Base-by-base conservation (phyloP, 1,140 invertebrate species). In the Pemphigus obesinymphae region DNA sequence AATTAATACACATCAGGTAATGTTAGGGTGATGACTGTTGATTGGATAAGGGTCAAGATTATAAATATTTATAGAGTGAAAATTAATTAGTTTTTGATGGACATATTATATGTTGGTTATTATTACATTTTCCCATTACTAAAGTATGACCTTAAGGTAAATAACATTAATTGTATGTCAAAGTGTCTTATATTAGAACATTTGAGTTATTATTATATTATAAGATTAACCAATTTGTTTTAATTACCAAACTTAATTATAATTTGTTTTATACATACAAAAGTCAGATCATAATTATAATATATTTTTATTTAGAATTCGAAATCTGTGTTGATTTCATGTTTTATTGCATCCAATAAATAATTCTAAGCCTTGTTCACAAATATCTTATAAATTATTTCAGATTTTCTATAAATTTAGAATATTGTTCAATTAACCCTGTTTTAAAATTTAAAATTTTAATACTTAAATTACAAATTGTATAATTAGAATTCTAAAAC, bases 41-140 rank as follows among this genome's bases (percentile, higher is more conserved):
- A 78, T 20, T 58, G 55, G 40, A 11, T 48, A 40, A 61, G 37
- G 23, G 75, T 61, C n/a, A 61, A 43, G n/a, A 61, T 37, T 61
- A 78, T 78, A 58, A 58, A 78, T 78, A 61, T 61, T 61, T 78
- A 61, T 61, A 58, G 23, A 43, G 0, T 29, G 53, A 43, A 58
- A 37, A 43, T 78, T 61, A 78, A 78, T 78, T 78, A 26, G 43
- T 40, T 76, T 70, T 72, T 63, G 50, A 68, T 70, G 76, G 37
- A 80, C 53, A 75, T 37, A 15, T 29, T 5, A 70, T 61, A 31
- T 72, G 15, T 29, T 31, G 1, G 66, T 26, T 72, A 3, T 72
- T 72, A 48, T 50, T 63, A 53, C 5, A 53, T 53, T 68, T 82
- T 68, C 48, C 43, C 17, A 82, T 45, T 45, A 70, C 29, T 29